phyloP scores from a whole-genome alignment of 2,888 invertebrate genomes.

The Choristoneura rosaceana region DNA sequence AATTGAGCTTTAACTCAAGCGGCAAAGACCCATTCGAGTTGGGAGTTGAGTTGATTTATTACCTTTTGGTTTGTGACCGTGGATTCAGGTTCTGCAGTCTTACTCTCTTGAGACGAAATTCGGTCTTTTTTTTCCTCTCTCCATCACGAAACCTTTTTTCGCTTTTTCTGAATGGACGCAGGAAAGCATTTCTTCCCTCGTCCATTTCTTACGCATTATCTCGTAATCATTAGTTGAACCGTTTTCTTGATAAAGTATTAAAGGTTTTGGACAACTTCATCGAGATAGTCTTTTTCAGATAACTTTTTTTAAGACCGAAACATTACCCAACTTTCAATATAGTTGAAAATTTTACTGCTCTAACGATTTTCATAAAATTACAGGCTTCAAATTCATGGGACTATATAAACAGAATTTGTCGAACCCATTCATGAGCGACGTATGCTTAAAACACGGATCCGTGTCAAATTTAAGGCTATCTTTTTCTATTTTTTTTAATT shows the following conservation, averaged over 20 bases:
- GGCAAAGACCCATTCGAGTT: constrained; percentile 43
- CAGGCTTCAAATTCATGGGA: too few relatives aligned
- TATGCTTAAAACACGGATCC: too few relatives aligned
- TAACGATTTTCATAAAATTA: too few relatives aligned
- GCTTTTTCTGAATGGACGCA: constrained; percentile 80
- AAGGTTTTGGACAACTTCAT: constrained; percentile 74
- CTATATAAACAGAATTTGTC: too few relatives aligned
- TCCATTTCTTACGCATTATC: constrained; percentile 83
- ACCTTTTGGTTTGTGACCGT: constrained; percentile 52
- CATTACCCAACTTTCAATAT: too few relatives aligned
- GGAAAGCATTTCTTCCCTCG: constrained; percentile 75
- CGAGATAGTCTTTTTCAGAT: constrained; percentile 55
- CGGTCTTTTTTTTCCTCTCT: constrained; percentile 80
- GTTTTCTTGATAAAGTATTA: constrained; percentile 71
- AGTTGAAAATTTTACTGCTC: too few relatives aligned
- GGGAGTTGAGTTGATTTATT: constrained; percentile 46
- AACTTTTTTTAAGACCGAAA: too few relatives aligned
- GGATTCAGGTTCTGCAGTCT: constrained; percentile 80
- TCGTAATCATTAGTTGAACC: constrained; percentile 80
- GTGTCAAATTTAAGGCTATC: too few relatives aligned
- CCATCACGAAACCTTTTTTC: constrained; percentile 80
- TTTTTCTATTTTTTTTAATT: too few relatives aligned
- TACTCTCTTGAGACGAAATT: constrained; percentile 84
- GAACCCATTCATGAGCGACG: too few relatives aligned
- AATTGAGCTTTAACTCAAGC: constrained; percentile 40